A percentile compares a stretch with the other conserved stretches of the same genome.
Evolutionary conservation across 1,140 invertebrate species (phyloP).

Genomic region (Caerostris darwini): DNA sequence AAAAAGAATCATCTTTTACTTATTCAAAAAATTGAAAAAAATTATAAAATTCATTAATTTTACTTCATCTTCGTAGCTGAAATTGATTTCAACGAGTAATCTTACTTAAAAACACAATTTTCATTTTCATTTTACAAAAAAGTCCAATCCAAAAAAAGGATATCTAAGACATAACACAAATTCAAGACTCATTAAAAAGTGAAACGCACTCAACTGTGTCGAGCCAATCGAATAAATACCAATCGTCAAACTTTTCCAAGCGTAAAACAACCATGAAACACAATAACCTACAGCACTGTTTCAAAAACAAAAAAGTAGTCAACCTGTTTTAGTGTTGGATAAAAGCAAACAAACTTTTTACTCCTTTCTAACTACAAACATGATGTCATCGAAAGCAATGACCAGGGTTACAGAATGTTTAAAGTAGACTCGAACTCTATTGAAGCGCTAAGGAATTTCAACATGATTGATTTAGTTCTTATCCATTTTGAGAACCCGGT

Average conservation of each 20-base stretch:
- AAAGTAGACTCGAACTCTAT: neutral
- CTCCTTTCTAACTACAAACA: neutral
- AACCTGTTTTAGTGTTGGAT: neutral
- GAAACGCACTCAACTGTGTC: neutral
- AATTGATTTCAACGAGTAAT: too few species aligned
- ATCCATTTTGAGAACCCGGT: neutral
- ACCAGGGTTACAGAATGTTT: neutral
- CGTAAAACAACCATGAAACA: neutral
- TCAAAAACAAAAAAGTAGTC: neutral
- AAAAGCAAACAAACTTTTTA: conserved; percentile 14
- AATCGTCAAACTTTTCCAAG: neutral
- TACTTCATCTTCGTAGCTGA: too few species aligned
- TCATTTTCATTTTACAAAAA: too few species aligned
- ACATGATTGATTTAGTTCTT: neutral
- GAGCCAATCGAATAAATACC: neutral
- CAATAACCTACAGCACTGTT: neutral
- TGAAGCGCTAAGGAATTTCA: neutral
- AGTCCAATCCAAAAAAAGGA: too few species aligned
- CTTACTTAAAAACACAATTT: too few species aligned
- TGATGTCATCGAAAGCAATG: neutral
- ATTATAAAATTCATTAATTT: too few species aligned
- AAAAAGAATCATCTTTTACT: too few species aligned
- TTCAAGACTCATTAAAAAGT: too few species aligned
- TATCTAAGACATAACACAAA: too few species aligned
- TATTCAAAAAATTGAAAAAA: too few species aligned